Percentiles rank a stretch among this genome's conserved stretches.
Evolutionary conservation across 2,888 invertebrate species (phyloP).

Genomic region (Coenonympha glycerion): DNA sequence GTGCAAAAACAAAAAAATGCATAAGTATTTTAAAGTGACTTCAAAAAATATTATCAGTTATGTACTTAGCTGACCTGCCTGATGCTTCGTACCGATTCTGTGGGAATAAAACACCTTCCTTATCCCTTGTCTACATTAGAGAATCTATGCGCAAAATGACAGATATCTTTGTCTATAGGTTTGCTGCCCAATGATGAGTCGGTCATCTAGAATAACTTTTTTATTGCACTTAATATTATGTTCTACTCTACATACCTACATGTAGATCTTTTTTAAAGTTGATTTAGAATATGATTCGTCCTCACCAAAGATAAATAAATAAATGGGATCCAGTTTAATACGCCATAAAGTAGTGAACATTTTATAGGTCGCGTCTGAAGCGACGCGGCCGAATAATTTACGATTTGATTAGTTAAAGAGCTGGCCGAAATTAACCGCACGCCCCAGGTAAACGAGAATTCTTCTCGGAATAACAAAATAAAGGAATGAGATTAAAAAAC

Average conservation of each 20-base stretch:
- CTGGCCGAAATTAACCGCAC: constrained; percentile 61
- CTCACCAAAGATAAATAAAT: constrained; percentile 48
- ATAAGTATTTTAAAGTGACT: too few species aligned
- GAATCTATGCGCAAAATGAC: too few species aligned
- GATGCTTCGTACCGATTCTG: too few species aligned
- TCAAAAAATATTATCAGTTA: too few species aligned
- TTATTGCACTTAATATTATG: constrained; percentile 18
- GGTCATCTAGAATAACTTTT: too few species aligned
- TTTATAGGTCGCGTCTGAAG: constrained; percentile 47
- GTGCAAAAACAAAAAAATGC: too few species aligned
- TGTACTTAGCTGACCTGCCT: too few species aligned
- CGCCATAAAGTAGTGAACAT: constrained; percentile 62
- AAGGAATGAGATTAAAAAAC: constrained; percentile 18
- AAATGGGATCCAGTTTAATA: constrained; percentile 57
- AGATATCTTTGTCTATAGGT: too few species aligned
- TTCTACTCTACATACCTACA: not conserved
- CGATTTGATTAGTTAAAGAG: constrained; percentile 67
- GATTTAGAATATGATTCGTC: too few species aligned
- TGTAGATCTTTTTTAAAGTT: not conserved
- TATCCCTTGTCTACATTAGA: too few species aligned
- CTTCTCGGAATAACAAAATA: constrained; percentile 60
- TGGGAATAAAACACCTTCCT: too few species aligned
- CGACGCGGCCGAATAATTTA: constrained; percentile 63
- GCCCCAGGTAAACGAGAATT: constrained; percentile 61
- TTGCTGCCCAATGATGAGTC: too few species aligned